These are phyloP conservation scores for Emydocephalus ijimae DNA, from an alignment of 2,113 vertebrate genomes.

Conservation along the genomic window DNA sequence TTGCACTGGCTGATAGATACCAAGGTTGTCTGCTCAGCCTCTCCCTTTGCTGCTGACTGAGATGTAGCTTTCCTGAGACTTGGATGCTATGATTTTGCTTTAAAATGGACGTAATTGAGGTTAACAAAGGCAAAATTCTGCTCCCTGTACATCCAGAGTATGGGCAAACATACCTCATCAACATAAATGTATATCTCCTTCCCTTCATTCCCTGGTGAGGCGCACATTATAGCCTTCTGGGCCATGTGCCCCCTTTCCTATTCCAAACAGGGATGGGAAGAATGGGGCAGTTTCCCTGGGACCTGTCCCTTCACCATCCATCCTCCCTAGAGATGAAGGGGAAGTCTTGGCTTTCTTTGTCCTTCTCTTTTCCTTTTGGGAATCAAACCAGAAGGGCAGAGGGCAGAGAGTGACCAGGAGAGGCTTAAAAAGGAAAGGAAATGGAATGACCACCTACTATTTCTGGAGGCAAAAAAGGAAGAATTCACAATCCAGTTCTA, in stretches of 20 bases:
- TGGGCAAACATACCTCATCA: too few species aligned
- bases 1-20: not conserved
- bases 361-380: not conserved
- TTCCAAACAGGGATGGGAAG: not conserved
- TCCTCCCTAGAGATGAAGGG: not conserved
- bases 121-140: not conserved
- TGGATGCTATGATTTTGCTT: not conserved
- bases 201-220: not conserved
- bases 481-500: not conserved
- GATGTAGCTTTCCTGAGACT: not conserved
- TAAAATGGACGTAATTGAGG: not conserved
- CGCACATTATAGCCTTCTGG: not conserved
- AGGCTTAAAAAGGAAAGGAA: not conserved
- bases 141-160: not conserved
- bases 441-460: not conserved
- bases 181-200: not conserved
- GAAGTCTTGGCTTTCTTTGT: not conserved
- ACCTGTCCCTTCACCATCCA: not conserved
- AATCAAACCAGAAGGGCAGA: not conserved
- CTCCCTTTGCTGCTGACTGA: not conserved
- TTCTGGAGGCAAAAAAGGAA: not conserved
- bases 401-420: not conserved
- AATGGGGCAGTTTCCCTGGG: not conserved
- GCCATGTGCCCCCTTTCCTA: not conserved
- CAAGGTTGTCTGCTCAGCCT: not conserved